phyloP scores from a whole-genome alignment of 2,888 invertebrate species.

The Pinctada fucata region DNA sequence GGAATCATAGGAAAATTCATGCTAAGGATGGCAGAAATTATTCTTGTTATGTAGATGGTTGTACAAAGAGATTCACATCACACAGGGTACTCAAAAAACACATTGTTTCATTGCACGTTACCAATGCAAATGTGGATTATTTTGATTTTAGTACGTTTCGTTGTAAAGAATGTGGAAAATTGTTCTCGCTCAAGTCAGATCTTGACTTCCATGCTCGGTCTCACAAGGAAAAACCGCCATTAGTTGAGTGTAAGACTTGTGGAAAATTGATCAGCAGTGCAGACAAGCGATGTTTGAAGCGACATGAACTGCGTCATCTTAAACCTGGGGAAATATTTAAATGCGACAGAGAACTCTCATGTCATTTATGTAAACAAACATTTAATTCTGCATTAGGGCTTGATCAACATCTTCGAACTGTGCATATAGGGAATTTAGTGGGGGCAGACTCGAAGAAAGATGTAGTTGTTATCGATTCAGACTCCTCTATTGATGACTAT shows the following conservation, averaged over 20 bases:
- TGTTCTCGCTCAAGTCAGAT: not conserved
- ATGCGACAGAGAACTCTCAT: not conserved
- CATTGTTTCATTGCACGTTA: not conserved
- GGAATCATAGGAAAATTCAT: conserved; percentile 2
- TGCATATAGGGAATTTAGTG: too few species aligned
- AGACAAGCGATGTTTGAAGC: not conserved
- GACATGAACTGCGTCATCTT: too few species aligned
- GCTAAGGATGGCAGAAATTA: not conserved
- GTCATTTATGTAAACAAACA: not conserved
- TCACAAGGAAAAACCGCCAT: not conserved
- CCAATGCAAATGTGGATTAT: not conserved
- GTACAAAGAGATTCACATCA: not conserved
- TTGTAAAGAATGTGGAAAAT: not conserved
- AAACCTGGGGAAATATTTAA: too few species aligned
- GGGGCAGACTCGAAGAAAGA: too few species aligned
- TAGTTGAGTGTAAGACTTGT: not conserved
- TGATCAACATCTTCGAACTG: not conserved
- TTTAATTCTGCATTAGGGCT: not conserved
- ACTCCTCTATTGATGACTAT: too few species aligned
- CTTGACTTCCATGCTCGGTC: not conserved
- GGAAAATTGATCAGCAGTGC: not conserved
- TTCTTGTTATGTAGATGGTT: not conserved
- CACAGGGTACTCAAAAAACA: not conserved
- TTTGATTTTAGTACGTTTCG: not conserved
- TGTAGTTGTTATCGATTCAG: too few species aligned